These are phyloP conservation scores for Portunus trituberculatus DNA, from an alignment of 1,140 invertebrate genomes.

Conservation along the genomic window DNA sequence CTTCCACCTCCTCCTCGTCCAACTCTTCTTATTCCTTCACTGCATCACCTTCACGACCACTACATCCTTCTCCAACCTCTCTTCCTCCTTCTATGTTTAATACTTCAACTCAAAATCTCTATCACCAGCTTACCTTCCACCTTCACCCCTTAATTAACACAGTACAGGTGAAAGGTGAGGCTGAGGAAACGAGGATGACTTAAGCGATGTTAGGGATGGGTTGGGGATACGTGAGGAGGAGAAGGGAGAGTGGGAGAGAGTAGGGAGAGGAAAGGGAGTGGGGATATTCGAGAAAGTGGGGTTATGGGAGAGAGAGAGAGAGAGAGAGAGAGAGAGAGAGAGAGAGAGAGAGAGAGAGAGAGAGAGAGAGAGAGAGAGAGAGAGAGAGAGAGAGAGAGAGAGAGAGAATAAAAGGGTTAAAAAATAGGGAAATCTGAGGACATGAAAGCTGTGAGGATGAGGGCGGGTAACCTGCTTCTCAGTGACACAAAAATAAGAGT, in stretches of 20 bases:
- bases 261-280: background rate
- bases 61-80: too few species aligned
- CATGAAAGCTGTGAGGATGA: background rate
- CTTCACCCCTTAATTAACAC: too few species aligned
- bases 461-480: background rate
- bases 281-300: background rate
- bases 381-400: conserved; percentile 27
- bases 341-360: background rate
- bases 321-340: background rate
- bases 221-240: background rate
- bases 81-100: too few species aligned
- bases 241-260: conserved; percentile 24
- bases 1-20: background rate
- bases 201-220: background rate
- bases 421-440: background rate
- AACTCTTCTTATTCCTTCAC: too few species aligned
- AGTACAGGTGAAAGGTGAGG: too few species aligned
- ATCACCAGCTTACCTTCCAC: too few species aligned
- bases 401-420: background rate
- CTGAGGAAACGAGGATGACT: too few species aligned
- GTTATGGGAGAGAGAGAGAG: background rate
- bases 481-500: background rate
- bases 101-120: too few species aligned
- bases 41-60: too few species aligned
- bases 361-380: conserved; percentile 40